Evolutionary conservation across 2,797 vertebrate genomes (phyloP), one percentile per base, ranked within the genome.

Genomic region (Microchirus variegatus): DNA sequence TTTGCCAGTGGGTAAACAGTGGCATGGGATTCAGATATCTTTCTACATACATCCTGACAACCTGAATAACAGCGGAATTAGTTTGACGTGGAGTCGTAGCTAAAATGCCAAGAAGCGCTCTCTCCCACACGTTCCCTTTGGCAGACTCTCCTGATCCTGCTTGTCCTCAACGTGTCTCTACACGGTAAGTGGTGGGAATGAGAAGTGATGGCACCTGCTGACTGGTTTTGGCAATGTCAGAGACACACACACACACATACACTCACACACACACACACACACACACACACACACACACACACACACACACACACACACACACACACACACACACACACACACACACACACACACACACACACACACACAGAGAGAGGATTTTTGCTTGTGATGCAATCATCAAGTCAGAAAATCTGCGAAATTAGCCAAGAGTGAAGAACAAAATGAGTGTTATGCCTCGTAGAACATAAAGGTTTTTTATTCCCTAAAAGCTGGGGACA

Each of bases 191-290:
- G 77, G 78, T 88, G 81, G 78, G 78, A 87, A 89, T 79, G 81
- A 86, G 85, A 89, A 88, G 86, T 81, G 88, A 88, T 84, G 83
- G 86, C 85, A 91, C 89, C 82, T 91, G 90, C 88, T 91, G 82
- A 73, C 88, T 86, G 69, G 76, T 71, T 82, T 72, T 80, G 81
- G 71, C 66, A 51, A 78, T 83, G 82, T 79, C 85, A 79, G 72
- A 67, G 17, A 40, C 67, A 63, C 67, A 65, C 62, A 55, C 43
- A 17, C 12, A 50, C 53, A 19, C 47, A 48, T 54, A 3, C n/a
- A n/a, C n/a, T n/a, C 67, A 65, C 63, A 55, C 44, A 18, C 12
- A 51, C 53, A 19, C 47, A 48, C 59, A 3, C 40, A 40, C 67
- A 64, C 67, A 65, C 63, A 55, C 36, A 15, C 12, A 51, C 53